Evolutionary conservation across 2,888 invertebrate species (phyloP).

Genomic region (Tenthredo distinguenda): DNA sequence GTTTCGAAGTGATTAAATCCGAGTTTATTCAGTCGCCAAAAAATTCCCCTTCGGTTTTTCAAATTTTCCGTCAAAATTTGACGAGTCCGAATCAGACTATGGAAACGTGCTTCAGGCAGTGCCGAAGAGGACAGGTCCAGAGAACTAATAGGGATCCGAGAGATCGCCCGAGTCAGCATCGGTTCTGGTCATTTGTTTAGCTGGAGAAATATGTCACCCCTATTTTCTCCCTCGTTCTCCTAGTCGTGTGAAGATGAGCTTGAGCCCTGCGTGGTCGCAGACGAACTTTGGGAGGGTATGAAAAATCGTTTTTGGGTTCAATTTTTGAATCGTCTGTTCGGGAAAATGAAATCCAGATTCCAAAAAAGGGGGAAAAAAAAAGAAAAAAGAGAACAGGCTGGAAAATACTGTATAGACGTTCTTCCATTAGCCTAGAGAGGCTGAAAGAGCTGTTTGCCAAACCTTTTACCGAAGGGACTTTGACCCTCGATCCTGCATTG

Average conservation of each 20-base stretch:
- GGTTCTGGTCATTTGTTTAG: constrained; percentile 30
- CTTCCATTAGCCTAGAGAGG: constrained; percentile 49
- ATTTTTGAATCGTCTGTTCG: background rate
- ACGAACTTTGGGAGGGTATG: background rate
- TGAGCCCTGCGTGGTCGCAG: background rate
- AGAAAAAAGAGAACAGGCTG: constrained; percentile 41
- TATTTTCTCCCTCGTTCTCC: background rate
- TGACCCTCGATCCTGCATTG: constrained; percentile 50
- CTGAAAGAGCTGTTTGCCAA: constrained; percentile 66
- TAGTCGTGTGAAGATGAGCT: background rate
- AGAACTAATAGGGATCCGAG: constrained; percentile 21
- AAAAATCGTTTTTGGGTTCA: background rate
- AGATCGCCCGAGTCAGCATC: constrained; percentile 26
- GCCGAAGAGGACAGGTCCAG: constrained; percentile 12
- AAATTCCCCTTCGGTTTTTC: background rate
- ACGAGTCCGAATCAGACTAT: background rate
- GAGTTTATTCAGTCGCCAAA: background rate
- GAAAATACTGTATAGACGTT: constrained; percentile 26
- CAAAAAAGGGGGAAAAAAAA: background rate
- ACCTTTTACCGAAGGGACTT: constrained; percentile 66
- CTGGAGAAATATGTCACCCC: background rate
- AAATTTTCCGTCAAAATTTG: background rate
- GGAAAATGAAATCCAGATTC: background rate
- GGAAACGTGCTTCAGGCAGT: constrained; percentile 34
- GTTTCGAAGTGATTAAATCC: background rate